These are phyloP conservation scores for Crypturellus tataupa DNA, from an alignment of 2,797 vertebrate genomes.

Conservation along the genomic window DNA sequence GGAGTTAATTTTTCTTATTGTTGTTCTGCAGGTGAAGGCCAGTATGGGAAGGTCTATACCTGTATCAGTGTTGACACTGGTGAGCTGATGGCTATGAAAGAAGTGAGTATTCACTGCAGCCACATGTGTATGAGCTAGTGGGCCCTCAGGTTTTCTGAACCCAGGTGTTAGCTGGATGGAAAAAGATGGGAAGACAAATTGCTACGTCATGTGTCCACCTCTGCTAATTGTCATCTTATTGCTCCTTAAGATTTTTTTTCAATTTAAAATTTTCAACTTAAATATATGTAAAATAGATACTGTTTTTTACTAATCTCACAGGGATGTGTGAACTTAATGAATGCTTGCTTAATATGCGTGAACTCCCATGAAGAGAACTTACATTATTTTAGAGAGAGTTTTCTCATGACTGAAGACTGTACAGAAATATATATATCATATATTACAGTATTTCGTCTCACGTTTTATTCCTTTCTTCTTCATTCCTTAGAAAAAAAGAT, in stretches of 20 bases:
- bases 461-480: background rate
- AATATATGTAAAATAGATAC: background rate
- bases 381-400: background rate
- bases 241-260: background rate
- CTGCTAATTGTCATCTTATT: background rate
- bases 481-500: background rate
- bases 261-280: background rate
- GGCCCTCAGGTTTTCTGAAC: background rate
- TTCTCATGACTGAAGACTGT: background rate
- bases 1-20: background rate
- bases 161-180: background rate
- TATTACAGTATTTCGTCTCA: background rate
- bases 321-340: background rate
- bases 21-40: conserved; percentile 90
- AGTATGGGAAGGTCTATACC: conserved; percentile 99
- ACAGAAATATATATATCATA: background rate
- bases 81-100: conserved; percentile 99
- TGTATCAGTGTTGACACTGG: conserved; percentile 99
- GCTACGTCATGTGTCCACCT: background rate
- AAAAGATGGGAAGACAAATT: background rate
- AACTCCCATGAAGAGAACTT: background rate
- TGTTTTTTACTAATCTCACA: background rate
- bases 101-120: conserved; percentile 84
- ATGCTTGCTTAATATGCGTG: background rate
- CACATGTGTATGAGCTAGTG: background rate